Evolutionary conservation across 2,113 vertebrate genomes (phyloP).

Genomic region (Barnardius zonarius): DNA sequence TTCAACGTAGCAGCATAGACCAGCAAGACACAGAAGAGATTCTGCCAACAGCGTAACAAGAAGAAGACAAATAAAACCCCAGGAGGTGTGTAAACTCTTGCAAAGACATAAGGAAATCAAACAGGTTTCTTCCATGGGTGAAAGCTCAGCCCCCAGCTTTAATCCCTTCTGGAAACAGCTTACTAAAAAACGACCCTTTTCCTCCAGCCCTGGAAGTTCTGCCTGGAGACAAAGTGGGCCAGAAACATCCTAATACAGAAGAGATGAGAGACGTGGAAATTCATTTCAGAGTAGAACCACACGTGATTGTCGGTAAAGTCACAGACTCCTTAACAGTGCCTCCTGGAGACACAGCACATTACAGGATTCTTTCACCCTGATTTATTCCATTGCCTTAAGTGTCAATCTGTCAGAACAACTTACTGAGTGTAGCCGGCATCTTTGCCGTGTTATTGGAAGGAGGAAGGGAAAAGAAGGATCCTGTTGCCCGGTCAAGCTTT

Average conservation of each 20-base stretch:
- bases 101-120: not conserved
- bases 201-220: not conserved
- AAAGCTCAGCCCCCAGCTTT: not conserved
- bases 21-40: conserved; percentile 35
- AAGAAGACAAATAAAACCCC: not conserved
- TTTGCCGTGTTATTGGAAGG: not conserved
- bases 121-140: not conserved
- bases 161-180: not conserved
- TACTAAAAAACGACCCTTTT: not conserved
- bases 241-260: not conserved
- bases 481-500: not conserved
- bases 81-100: not conserved
- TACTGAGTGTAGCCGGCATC: not conserved
- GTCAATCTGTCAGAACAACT: not conserved
- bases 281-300: not conserved
- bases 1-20: conserved; percentile 48
- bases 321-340: not conserved
- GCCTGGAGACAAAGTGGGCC: not conserved
- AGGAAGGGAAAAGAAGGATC: not conserved
- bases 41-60: conserved; percentile 35
- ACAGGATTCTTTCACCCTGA: not conserved
- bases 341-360: not conserved
- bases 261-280: not conserved
- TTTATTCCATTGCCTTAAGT: not conserved
- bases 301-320: conserved; percentile 40